Evolutionary conservation across 2,113 vertebrate species (phyloP), one percentile per base, ranked within the genome.

Genomic region (Elephantulus edwardii): DNA sequence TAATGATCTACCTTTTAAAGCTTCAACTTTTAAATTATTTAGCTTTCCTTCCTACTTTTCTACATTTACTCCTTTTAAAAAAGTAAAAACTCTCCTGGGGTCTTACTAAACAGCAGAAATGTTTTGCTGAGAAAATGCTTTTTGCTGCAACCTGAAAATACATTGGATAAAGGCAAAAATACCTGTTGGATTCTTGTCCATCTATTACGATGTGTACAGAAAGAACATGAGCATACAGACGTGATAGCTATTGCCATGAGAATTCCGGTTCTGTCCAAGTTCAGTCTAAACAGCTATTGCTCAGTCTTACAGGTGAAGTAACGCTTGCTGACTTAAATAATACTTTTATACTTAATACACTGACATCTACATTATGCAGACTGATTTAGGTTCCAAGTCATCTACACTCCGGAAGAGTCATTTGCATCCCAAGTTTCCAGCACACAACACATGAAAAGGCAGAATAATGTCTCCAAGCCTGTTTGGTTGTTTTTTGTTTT

Each of bases 41-140:
- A 83, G 13, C 68, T 83, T 71, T 52, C 71, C 44, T 83, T 30
- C n/a, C 74, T 76, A 8, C 10, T n/a, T 3, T 58, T 77, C 38
- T 44, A 56, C 52, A 40, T 33, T 16, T 24, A 19, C 33, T 1
- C 17, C 46, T 66, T 30, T 84, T 80, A 83, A 89, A 10, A 60
- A 78, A 86, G 82, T 38, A 50, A 88, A 81, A 84, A 20, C 1
- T 8, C 20, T 94, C 38, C 50, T 66, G 38, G 33, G 60, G 20
- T 60, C 35, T 60, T 86, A 83, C 17, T 89, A 60, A 86, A 93
- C 86, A 88, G 64, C 11, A 87, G n/a, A 71, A 48, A 46, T 91
- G 35, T 74, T 93, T 86, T 50, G 66, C 26, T 62, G 35, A 44
- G 72, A 60, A 87, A 44, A 52, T 60, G 1, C 46, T 68, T 82